phyloP scores from a whole-genome alignment of 2,797 vertebrate species.

The Eulemur albifrons region DNA sequence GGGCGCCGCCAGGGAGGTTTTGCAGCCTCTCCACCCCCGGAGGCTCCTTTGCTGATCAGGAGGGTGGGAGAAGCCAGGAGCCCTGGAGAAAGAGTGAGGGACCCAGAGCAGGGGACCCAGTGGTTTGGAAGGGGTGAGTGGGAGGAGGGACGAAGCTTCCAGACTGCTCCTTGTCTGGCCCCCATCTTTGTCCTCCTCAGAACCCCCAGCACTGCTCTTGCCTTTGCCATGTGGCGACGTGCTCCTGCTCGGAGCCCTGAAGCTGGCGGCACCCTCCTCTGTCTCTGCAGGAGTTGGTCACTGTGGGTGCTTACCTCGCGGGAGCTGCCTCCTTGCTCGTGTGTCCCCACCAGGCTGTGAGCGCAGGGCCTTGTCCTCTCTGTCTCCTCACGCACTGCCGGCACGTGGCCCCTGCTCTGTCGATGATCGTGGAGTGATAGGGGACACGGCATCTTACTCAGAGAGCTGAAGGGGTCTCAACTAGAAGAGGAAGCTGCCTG shows the following conservation, averaged over 20 bases:
- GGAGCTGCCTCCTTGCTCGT: neutral
- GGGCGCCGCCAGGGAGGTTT: neutral
- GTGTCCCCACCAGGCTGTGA: rapidly evolving
- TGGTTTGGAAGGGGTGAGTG: neutral
- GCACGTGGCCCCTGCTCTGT: neutral
- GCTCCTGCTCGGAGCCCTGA: neutral
- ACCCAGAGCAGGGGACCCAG: neutral
- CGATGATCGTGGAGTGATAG: neutral
- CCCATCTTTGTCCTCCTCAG: neutral
- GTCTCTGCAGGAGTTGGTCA: neutral
- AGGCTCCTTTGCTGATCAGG: neutral
- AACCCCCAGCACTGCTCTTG: neutral
- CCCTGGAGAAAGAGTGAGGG: neutral
- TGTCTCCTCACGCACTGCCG: neutral
- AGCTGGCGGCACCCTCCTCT: neutral
- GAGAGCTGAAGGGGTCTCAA: neutral
- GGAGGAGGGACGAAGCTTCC: neutral
- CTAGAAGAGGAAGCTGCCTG: neutral
- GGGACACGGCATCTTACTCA: neutral
- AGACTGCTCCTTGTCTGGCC: neutral
- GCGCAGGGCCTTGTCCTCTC: neutral
- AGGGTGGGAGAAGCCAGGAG: neutral
- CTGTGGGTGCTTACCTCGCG: neutral
- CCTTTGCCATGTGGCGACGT: neutral
- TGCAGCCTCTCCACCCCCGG: neutral